Conservation (phyloP, 2,888 invertebrate species). For the Drosophila glabriapex region DNA sequence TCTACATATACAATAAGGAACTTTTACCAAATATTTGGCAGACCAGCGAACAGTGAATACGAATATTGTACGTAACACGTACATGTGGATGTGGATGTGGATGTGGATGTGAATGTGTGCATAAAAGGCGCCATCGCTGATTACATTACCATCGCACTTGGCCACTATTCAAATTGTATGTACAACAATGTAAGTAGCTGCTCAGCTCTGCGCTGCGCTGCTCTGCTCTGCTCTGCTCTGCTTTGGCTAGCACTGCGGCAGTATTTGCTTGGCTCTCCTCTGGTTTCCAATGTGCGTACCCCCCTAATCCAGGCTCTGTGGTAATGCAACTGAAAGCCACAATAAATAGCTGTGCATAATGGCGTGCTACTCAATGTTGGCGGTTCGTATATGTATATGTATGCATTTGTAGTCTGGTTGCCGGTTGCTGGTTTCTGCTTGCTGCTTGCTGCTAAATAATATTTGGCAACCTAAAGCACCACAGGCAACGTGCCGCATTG, state of each 20-base stretch:
- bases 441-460: constrained; percentile 40
- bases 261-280: constrained; percentile 27
- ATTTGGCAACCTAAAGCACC: constrained; percentile 63
- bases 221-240: background rate
- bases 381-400: constrained; percentile 11
- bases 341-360: constrained; percentile 72
- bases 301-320: background rate
- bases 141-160: constrained; percentile 46
- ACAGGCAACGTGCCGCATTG: constrained; percentile 55
- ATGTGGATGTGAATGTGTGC: constrained; percentile 1
- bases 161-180: constrained; percentile 3
- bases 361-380: constrained; percentile 59
- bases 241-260: constrained; percentile 19
- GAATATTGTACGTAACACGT: background rate
- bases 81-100: background rate
- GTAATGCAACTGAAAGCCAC: constrained; percentile 65
- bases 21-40: constrained; percentile 54
- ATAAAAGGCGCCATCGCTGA: constrained; percentile 21
- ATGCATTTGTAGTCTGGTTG: constrained; percentile 10
- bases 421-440: constrained; percentile 3
- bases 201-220: background rate
- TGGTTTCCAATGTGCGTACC: constrained; percentile 16
- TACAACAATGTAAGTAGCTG: constrained; percentile 2
- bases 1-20: constrained; percentile 24
- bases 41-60: constrained; percentile 27